phyloP scores from a whole-genome alignment of 2,113 vertebrate species.

The Eublepharis macularius region DNA sequence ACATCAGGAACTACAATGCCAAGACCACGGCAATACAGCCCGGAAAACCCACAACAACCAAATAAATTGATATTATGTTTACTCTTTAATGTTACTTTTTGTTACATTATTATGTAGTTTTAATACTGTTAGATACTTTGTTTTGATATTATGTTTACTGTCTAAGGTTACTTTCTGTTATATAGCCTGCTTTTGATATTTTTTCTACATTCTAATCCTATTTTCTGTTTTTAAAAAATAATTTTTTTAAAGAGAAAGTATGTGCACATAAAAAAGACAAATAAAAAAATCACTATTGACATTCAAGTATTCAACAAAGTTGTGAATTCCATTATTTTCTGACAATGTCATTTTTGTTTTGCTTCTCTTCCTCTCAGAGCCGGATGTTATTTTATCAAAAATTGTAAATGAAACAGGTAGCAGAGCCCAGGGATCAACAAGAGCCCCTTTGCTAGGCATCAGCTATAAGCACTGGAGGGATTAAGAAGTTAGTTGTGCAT shows the following conservation, averaged over 20 bases:
- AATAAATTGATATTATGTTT: no score
- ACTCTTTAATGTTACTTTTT: no score
- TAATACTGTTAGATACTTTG: no score
- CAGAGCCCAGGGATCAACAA: constrained; percentile 48
- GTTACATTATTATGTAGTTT: no score
- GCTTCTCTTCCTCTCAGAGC: constrained; percentile 31
- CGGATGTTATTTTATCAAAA: constrained; percentile 30
- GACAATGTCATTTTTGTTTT: not conserved
- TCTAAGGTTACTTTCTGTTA: no score
- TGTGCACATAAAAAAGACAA: constrained; percentile 20
- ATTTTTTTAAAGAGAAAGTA: not conserved
- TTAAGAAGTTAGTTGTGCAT: constrained; percentile 54
- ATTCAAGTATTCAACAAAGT: constrained; percentile 39
- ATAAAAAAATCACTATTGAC: constrained; percentile 15
- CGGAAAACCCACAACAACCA: no score
- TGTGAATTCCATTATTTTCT: not conserved
- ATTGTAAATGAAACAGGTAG: constrained; percentile 40
- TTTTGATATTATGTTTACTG: no score
- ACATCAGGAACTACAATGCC: no score
- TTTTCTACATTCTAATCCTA: no score
- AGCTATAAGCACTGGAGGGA: constrained; percentile 60
- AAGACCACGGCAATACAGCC: no score
- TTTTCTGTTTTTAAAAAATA: no score
- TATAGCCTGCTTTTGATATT: no score
- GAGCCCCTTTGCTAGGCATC: constrained; percentile 54